Base-by-base conservation (phyloP, 2,888 invertebrate genomes). In the Andrena fulva region DNA sequence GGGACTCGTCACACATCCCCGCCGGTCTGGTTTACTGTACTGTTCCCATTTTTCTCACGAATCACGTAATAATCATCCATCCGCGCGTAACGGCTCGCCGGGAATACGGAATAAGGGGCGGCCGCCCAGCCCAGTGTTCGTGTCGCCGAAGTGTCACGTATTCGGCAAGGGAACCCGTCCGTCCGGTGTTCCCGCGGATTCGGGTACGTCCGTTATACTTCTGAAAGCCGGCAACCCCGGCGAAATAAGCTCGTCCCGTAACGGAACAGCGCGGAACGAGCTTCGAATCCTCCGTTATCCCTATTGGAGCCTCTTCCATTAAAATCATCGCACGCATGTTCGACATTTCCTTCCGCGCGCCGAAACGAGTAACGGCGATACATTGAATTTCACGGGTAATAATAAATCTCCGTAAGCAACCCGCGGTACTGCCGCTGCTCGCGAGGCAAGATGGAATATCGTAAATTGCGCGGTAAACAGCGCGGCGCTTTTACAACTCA, bases 171-270 rank as follows among this genome's bases (percentile, higher is more conserved):
- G 10, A 62, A 76, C 69, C 64, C 24, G 71, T 73, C 42, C 71
- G 56, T 80, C 54, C 71, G 79, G 80, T 74, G 67, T 50, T 54
- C 60, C 75, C 31, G 69, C 66, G 72, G 73, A 85, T 89, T 85
- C 60, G 70, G 75, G 69, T 62, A 73, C 66, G 59, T 84, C 85
- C 87, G 86, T 89, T 89, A 83, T 67, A 63, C 82, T 79, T 76
- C 29, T 66, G 4, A 8, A 27, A 31, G 16, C 64, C 16, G 24
- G 10, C 12, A 33, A 56, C n/a, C n/a, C 48, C 31, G 56, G 12
- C 6, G 10, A 59, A 59, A 48, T 24, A 33, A 33, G 7, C 2
- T n/a, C 31, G 24, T 50, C 42, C 31, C 8, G 16, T 71, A 33
- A 42, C 60, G 59, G 42, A 60, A 60, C 59, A 42, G 42, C 42